Percentiles rank a stretch among this genome's conserved stretches.
These are phyloP conservation scores for Macaria notata DNA, from an alignment of 2,888 invertebrate genomes.

Conservation along the genomic window DNA sequence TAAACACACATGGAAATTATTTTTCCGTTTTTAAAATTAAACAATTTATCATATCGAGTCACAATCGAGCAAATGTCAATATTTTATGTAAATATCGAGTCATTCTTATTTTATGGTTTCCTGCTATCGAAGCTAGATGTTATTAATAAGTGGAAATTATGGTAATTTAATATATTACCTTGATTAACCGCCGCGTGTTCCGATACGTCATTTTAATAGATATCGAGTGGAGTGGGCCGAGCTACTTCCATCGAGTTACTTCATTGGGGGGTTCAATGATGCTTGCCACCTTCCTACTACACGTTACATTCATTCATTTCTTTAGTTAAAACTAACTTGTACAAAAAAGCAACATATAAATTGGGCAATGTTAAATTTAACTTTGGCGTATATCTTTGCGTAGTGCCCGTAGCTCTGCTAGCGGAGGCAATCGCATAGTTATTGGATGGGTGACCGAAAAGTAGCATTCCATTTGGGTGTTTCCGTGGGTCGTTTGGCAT, in stretches of 20 bases:
- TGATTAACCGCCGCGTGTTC: slow-evolving; percentile 14
- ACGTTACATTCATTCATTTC: no score
- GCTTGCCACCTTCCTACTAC: no score
- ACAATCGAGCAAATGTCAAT: slow-evolving; percentile 15
- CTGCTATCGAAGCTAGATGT: slow-evolving; percentile 16
- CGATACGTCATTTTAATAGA: slow-evolving; percentile 11
- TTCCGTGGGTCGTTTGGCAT: no score
- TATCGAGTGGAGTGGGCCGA: background rate
- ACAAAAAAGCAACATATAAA: no score
- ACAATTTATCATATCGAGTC: slow-evolving; percentile 14
- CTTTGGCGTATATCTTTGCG: no score
- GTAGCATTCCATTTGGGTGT: no score
- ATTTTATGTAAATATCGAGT: slow-evolving; percentile 24
- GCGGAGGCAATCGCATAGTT: no score
- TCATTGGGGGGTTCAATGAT: background rate
- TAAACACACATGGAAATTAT: background rate
- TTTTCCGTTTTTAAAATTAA: slow-evolving; percentile 19
- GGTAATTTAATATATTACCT: slow-evolving; percentile 17
- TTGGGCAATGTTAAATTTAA: no score
- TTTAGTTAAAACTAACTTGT: no score
- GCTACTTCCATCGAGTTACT: background rate
- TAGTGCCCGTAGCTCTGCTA: no score
- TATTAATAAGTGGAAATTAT: slow-evolving; percentile 23
- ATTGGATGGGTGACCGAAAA: no score
- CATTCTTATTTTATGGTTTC: slow-evolving; percentile 20